Evolutionary conservation across 2,113 vertebrate genomes (phyloP), one percentile per base, ranked within the genome.

Genomic region (Semnopithecus entellus): DNA sequence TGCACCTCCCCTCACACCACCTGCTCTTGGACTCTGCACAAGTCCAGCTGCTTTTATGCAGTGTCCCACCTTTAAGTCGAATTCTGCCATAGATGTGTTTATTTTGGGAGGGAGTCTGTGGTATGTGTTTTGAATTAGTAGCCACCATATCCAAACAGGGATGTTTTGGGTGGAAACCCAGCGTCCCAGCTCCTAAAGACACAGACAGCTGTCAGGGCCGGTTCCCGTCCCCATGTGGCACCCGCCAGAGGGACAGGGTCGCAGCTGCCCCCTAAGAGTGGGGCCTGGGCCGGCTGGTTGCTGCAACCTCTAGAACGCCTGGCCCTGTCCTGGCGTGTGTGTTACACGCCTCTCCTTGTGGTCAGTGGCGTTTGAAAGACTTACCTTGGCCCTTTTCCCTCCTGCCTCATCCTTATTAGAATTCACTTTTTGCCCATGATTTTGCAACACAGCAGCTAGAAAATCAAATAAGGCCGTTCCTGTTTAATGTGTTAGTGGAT

Each of bases 141-240:
- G 22, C 22, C 16, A 2, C 40, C 5, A 4, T 20, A 45, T 64
- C 14, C 20, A 68, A 57, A 18, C 48, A 45, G 17, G 80, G 72
- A n/a, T 40, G 4, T 84, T 14, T 64, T 61, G 23, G 73, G 7
- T 14, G 4, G 59, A 55, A 35, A 78, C 14, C 72, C 20, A 45
- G 59, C 18, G 14, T 35, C 30, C n/a, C 16, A 14, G 22, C 38
- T 20, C 22, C 83, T 43, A 2, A 25, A 5, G 22, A 10, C 10
- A 55, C 1, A 16, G 57, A 25, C 4, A 5, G 30, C 30, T 20
- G 68, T 25, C 13, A 6, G 14, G 11, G 3, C 40, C 8, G 32
- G 20, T 32, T 57, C 45, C 18, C n/a, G 3, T n/a, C 68, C 40
- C 8, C 8, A 64, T 1, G 0, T 2, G 2, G 68, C 25, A 11